Evolutionary conservation across 2,797 vertebrate species (phyloP).

Genomic region (Leptodactylus fallax): DNA sequence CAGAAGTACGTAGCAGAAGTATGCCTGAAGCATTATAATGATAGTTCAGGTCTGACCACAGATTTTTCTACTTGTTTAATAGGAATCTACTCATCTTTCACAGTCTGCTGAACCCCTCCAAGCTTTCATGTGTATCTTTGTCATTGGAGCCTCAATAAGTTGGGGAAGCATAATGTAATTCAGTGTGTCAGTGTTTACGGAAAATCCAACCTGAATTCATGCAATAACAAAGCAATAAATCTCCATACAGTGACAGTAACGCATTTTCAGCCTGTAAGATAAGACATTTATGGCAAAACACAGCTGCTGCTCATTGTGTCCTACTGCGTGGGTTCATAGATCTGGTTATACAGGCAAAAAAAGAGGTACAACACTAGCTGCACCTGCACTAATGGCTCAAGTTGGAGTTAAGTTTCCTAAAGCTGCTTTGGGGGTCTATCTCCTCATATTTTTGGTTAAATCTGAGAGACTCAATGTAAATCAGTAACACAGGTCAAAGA

Average conservation of each 20-base stretch:
- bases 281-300: constrained; percentile 26
- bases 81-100: background rate
- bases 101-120: background rate
- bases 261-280: constrained; percentile 21
- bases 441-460: background rate
- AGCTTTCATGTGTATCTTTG: background rate
- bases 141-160: background rate
- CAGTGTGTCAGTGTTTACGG: constrained; percentile 2
- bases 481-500: too few species aligned
- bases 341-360: background rate
- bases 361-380: background rate
- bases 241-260: constrained; percentile 9
- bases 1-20: background rate
- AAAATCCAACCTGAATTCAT: background rate
- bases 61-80: background rate
- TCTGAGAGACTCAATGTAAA: too few species aligned
- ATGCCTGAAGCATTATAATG: background rate
- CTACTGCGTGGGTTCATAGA: background rate
- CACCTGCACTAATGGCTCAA: background rate
- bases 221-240: constrained; percentile 28
- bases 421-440: background rate
- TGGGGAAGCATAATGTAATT: background rate
- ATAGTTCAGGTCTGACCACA: background rate
- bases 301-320: background rate
- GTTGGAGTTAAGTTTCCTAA: background rate